Conservation (phyloP, 1,140 invertebrate genomes). For the Pachyrhynchus sulphureomaculatus region DNA sequence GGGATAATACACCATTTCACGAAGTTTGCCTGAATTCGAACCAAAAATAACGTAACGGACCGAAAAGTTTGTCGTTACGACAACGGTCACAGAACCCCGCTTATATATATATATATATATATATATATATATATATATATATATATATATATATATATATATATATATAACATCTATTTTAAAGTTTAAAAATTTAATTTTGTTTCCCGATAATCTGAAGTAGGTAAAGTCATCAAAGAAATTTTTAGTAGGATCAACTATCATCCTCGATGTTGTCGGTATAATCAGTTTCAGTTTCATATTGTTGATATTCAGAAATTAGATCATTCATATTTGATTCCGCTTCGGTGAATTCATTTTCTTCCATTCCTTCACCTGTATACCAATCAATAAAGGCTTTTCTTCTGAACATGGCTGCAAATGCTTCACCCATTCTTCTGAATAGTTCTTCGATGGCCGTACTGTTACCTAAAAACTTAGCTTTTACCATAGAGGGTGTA, state of each 20-base stretch:
- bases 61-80: too few species aligned
- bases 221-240: neutral
- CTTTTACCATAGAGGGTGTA: too few species aligned
- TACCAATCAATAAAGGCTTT: slow-evolving; percentile 76
- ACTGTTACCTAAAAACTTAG: slow-evolving; percentile 54
- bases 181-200: neutral
- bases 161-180: too few species aligned
- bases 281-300: slow-evolving; percentile 58
- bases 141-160: neutral
- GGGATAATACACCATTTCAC: too few species aligned
- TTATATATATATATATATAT: neutral
- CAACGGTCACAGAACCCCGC: too few species aligned
- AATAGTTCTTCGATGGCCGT: slow-evolving; percentile 83
- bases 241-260: neutral
- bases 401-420: slow-evolving; percentile 72
- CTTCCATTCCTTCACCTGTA: slow-evolving; percentile 77
- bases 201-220: neutral
- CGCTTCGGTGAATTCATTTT: slow-evolving; percentile 76
- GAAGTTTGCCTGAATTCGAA: too few species aligned
- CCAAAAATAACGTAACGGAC: too few species aligned
- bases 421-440: slow-evolving; percentile 74
- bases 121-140: neutral
- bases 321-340: slow-evolving; percentile 81
- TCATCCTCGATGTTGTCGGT: slow-evolving; percentile 23
- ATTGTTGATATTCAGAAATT: slow-evolving; percentile 81